Base-by-base conservation (phyloP, 1,140 invertebrate species). In the Apis cerana region DNA sequence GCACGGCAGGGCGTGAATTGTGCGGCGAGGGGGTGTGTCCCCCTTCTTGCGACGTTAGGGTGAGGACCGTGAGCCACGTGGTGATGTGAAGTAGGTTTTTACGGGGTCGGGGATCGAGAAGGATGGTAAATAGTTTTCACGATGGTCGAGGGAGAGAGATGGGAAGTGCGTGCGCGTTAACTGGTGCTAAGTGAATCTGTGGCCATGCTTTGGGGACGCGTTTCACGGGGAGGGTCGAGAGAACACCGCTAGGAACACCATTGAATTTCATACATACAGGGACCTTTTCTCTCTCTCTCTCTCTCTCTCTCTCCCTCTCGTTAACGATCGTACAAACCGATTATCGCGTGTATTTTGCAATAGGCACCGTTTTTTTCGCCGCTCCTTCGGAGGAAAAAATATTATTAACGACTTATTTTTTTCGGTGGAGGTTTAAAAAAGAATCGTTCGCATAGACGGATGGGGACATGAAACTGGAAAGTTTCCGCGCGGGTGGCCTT, bases 121-220 rank as follows among this genome's bases (percentile, higher is more conserved):
- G 75, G 81, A 85, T 27, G 75, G 52, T 83, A 71, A 86, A 84
- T 75, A 84, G 80, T 86, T 86, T 43, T 74, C 2, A 78, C 33
- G 33, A 15, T n/a, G 75, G 78, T 62, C 15, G 72, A 52, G 62
- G 74, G 69, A 84, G 43, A 69, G 79, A 75, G 59, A 76, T 3
- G 68, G 75, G n/a, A 50, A 52, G 67, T 13, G 23, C 50, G 48
- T 72, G 71, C 82, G 83, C 85, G 85, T 90, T 91, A 91, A 90
- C 90, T 86, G 88, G 80, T 86, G 85, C 83, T 92, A 92, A 91
- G 89, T 92, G 91, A 91, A 91, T 91, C 86, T 91, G 89, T 79
- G 91, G 90, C 85, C 86, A 84, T 88, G 88, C 84, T 89, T 88
- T 88, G 80, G 87, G 85, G 87, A 85, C 83, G 82, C 83, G 68